Evolutionary conservation across 2,113 vertebrate genomes (phyloP).

Genomic region (Carettochelys insculpta): DNA sequence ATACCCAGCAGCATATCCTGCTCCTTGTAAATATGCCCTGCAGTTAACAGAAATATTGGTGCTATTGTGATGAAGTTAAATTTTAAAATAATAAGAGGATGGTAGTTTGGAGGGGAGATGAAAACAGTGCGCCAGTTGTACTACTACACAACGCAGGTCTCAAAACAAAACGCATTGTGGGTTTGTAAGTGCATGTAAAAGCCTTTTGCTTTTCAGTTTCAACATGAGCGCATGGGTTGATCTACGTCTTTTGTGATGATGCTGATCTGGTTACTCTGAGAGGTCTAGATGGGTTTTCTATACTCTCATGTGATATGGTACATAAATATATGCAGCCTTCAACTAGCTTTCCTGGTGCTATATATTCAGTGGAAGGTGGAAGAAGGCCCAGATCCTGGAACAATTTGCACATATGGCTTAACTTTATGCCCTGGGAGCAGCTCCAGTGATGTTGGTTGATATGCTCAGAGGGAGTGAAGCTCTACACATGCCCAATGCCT

Average conservation of each 20-base stretch:
- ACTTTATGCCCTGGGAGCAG: neutral
- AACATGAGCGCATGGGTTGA: constrained; percentile 7
- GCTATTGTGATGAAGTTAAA: constrained; percentile 50
- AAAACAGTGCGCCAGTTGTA: constrained; percentile 19
- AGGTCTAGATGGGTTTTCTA: neutral
- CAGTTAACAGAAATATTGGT: constrained; percentile 61
- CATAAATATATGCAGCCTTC: neutral
- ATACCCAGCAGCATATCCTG: constrained; percentile 74
- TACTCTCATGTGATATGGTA: accelerated
- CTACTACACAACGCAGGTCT: constrained; percentile 33
- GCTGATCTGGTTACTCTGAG: constrained; percentile 40
- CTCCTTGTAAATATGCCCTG: constrained; percentile 50
- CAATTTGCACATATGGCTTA: neutral
- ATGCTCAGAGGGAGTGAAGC: neutral
- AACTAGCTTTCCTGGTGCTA: neutral
- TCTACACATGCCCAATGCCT: no score
- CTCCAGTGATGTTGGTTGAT: accelerated
- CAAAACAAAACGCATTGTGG: constrained; percentile 41
- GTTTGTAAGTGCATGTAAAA: constrained; percentile 35
- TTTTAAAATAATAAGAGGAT: constrained; percentile 55
- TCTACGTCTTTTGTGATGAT: neutral
- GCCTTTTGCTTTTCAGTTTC: constrained; percentile 40
- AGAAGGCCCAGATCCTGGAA: neutral
- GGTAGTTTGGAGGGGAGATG: neutral
- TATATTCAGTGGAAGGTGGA: neutral